Percentiles rank a stretch among this genome's conserved stretches.
Evolutionary conservation across 2,888 invertebrate species (phyloP).

Genomic region (Entomobrya multifasciata): DNA sequence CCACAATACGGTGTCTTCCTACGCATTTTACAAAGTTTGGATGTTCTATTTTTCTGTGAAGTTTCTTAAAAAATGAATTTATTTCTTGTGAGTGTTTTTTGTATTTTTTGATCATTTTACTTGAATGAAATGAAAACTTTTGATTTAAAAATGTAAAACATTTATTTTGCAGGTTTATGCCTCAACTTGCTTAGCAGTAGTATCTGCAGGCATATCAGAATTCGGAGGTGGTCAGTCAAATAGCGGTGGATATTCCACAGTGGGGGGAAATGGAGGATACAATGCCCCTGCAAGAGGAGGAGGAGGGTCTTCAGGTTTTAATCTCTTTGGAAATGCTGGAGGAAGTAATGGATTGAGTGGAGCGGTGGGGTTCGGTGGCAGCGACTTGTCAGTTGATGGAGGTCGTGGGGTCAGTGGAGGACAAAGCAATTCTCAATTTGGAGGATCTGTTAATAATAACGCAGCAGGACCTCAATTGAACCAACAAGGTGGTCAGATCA

Average conservation of each 20-base stretch:
- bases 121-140: too few species aligned
- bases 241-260: not conserved
- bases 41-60: too few species aligned
- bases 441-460: slow-evolving; percentile 6
- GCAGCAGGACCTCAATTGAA: not conserved
- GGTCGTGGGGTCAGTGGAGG: slow-evolving; percentile 29
- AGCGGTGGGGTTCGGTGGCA: too few species aligned
- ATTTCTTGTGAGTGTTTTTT: slow-evolving; percentile 55
- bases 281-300: too few species aligned
- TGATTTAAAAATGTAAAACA: too few species aligned
- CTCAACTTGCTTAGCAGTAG: slow-evolving; percentile 35
- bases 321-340: not conserved
- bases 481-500: slow-evolving; percentile 65
- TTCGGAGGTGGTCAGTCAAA: too few species aligned
- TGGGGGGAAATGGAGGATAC: not conserved
- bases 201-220: slow-evolving; percentile 49
- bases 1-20: not conserved
- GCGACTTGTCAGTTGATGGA: too few species aligned
- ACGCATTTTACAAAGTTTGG: too few species aligned
- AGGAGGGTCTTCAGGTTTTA: not conserved
- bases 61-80: slow-evolving; percentile 67
- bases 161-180: slow-evolving; percentile 56
- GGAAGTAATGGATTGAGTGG: not conserved
- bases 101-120: too few species aligned
- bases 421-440: not conserved